These are phyloP conservation scores for Cryptocephalus primarius DNA, from an alignment of 2,888 invertebrate species.

Conservation along the genomic window DNA sequence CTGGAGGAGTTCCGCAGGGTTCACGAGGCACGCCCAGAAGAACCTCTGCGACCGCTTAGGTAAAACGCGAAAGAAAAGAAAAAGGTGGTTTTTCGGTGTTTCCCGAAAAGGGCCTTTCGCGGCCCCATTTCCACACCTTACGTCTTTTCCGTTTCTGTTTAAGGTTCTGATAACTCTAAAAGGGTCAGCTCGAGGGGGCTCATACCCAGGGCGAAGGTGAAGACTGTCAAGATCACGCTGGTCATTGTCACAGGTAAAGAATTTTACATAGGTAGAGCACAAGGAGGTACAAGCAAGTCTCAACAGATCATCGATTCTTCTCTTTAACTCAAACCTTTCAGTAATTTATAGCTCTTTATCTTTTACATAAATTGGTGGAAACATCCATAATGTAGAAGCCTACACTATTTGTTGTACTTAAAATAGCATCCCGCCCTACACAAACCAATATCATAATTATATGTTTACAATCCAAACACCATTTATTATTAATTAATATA, in stretches of 20 bases:
- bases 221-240: slow-evolving; percentile 92
- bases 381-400: too few relatives aligned
- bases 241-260: slow-evolving; percentile 66
- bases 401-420: too few relatives aligned
- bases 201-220: slow-evolving; percentile 87
- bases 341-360: too few relatives aligned
- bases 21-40: slow-evolving; percentile 10
- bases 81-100: background rate
- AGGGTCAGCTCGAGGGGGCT: slow-evolving; percentile 84
- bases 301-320: too few relatives aligned
- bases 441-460: too few relatives aligned
- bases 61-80: slow-evolving; percentile 2
- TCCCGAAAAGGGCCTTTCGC: background rate
- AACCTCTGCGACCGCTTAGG: slow-evolving; percentile 10
- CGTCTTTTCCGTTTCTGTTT: slow-evolving; percentile 13
- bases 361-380: too few relatives aligned
- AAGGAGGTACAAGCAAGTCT: too few relatives aligned
- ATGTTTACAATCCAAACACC: too few relatives aligned
- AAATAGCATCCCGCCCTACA: too few relatives aligned
- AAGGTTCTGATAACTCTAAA: slow-evolving; percentile 42
- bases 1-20: slow-evolving; percentile 57
- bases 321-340: too few relatives aligned
- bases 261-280: too few relatives aligned
- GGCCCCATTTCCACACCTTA: slow-evolving; percentile 9
- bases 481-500: too few relatives aligned